A percentile compares a stretch with the other conserved stretches of the same genome.
Conservation (phyloP, 2,113 vertebrate species). For the rat (Rattus norvegicus) region DNA sequence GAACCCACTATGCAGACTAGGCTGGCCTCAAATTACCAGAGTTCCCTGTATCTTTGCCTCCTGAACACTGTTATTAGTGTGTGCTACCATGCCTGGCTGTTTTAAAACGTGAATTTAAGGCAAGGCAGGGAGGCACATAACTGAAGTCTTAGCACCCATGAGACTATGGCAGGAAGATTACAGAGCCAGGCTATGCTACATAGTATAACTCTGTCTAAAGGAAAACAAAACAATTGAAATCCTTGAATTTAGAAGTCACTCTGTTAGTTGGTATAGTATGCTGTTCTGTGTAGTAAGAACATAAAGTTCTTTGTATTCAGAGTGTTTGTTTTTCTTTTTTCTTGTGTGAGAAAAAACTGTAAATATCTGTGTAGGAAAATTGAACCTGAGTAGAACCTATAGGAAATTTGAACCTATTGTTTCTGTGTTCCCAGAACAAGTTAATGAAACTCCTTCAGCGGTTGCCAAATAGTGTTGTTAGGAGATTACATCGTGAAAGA, state of each 20-base stretch:
- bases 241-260: not conserved
- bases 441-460: constrained; percentile 99
- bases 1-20: not conserved
- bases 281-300: not conserved
- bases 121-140: not conserved
- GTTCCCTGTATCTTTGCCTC: not conserved
- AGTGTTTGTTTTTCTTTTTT: constrained; percentile 27
- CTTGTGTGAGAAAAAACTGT: not conserved
- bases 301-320: not conserved
- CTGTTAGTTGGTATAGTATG: not conserved
- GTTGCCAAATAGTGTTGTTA: constrained; percentile 93
- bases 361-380: not conserved
- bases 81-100: not conserved
- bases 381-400: not conserved
- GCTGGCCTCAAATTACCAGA: not conserved
- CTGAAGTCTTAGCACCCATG: not conserved
- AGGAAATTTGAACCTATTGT: constrained; percentile 7
- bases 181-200: not conserved
- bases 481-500: constrained; percentile 96
- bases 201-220: not conserved
- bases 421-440: constrained; percentile 91
- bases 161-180: not conserved
- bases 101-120: constrained; percentile 29
- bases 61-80: not conserved
- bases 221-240: not conserved